These are phyloP conservation scores for Cherax quadricarinatus DNA, from an alignment of 1,140 invertebrate species.

Conservation along the genomic window DNA sequence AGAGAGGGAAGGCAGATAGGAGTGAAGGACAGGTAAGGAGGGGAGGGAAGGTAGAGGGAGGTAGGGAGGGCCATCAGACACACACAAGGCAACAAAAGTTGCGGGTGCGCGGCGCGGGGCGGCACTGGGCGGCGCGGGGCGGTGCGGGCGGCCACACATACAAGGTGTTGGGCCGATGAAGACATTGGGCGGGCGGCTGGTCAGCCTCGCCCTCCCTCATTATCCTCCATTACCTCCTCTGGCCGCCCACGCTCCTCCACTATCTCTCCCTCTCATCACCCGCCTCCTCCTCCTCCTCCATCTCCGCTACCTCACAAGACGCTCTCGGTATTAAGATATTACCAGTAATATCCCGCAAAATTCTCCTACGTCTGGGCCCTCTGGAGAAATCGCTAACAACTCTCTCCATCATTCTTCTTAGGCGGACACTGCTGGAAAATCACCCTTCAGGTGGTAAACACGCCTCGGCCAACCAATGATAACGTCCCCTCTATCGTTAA, in stretches of 20 bases:
- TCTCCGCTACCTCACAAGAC: constrained; percentile 8
- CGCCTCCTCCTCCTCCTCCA: background rate
- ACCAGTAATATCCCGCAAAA: background rate
- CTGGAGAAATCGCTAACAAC: constrained; percentile 34
- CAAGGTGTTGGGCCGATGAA: background rate
- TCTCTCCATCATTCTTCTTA: constrained; percentile 43
- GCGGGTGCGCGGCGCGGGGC: too few relatives aligned
- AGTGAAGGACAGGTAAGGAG: background rate
- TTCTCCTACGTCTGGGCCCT: background rate
- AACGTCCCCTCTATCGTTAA: background rate
- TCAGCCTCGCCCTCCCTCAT: background rate
- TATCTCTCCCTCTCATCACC: background rate
- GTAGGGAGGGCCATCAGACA: background rate
- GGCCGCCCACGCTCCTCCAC: background rate
- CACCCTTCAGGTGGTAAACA: background rate
- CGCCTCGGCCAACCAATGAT: background rate
- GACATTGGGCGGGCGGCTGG: background rate
- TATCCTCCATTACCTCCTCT: background rate
- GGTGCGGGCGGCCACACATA: background rate
- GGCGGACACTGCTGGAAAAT: constrained; percentile 1
- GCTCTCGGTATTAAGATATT: background rate
- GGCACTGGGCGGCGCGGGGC: too few relatives aligned
- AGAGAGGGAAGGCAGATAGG: background rate
- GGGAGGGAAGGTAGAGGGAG: background rate
- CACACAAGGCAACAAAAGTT: background rate